Conservation (phyloP, 2,888 invertebrate species). For the Pseudococcus jackbeardsleyi region DNA sequence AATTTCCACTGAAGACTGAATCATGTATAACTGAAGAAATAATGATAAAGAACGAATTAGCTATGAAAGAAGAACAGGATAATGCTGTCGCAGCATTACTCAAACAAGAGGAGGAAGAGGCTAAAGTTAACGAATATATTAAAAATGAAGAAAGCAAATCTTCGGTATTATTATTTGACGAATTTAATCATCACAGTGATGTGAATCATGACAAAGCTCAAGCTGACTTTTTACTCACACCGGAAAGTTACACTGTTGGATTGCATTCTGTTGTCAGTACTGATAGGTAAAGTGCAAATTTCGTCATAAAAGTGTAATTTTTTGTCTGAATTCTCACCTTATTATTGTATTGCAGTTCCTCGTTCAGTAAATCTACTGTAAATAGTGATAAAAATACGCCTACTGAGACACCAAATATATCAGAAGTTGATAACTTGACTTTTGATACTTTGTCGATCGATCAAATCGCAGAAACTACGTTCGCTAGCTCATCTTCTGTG, state of each 20-base stretch:
- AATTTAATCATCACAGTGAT: constrained; percentile 49
- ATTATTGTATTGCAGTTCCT: constrained; percentile 24
- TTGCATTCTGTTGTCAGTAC: constrained; percentile 54
- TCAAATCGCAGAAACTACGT: constrained; percentile 47
- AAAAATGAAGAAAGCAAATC: constrained; percentile 62
- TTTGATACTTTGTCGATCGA: constrained; percentile 56
- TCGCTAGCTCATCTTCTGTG: constrained; percentile 52
- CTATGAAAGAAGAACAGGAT: constrained; percentile 61
- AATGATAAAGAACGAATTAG: constrained; percentile 50
- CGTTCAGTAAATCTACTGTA: constrained; percentile 41
- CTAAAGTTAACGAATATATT: constrained; percentile 59
- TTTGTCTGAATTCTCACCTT: too few relatives aligned
- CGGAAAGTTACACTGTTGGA: constrained; percentile 58
- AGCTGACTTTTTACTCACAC: constrained; percentile 48
- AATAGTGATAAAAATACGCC: constrained; percentile 34
- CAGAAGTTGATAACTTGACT: constrained; percentile 59
- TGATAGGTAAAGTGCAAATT: background rate
- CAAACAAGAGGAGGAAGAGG: constrained; percentile 59
- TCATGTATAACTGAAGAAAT: constrained; percentile 2
- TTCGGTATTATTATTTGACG: constrained; percentile 56
- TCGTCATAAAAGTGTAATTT: too few relatives aligned
- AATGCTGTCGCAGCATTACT: constrained; percentile 57
- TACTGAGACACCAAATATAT: constrained; percentile 22
- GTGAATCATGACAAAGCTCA: constrained; percentile 5
- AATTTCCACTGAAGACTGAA: constrained; percentile 28